Base-by-base conservation (phyloP, 2,113 vertebrate genomes). In the Ptyas mucosa region DNA sequence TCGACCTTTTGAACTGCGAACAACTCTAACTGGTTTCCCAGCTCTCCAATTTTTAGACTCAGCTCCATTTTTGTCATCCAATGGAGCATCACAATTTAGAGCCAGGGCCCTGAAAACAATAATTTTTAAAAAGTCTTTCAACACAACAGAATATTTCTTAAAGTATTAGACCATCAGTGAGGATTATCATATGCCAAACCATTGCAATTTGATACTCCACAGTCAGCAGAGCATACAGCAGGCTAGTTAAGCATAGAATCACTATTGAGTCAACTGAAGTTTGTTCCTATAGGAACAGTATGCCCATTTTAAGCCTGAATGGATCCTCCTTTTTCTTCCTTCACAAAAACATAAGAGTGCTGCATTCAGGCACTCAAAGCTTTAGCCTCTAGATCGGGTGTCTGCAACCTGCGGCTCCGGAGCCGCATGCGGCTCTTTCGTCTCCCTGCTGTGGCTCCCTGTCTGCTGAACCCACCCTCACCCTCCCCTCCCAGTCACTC, bases 21-120 rank as follows among this genome's bases (percentile, higher is more conserved):
- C 98, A 87, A 99, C 99, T 95, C 99, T 96, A 90, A 99, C 99
- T 15, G 99, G 99, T 94, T 99, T 99, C 93, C 99, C 99, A 87
- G 98, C 99, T 95, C 99, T 98, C 99, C 99, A 99, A 90, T 99
- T 99, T 96, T 98, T 99, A 90, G 99, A 99, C 95, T 99, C 99
- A 52, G 99, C 99, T 96, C 99, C 99, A 90, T 99, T 98, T 98
- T 99, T 99, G 96, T 99, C 99, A 96, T 99, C 99, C 97, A 99
- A 95, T 53, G 99, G 98, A 61, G 99, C 99, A 94, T 99, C 99
- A 91, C 99, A 99, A 97, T 99, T 99, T 97, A 99, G 98, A 91
- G 99, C 99, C 97, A 99, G 95, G n/a, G 99, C 99, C 97, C 99
- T 99, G 57, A 26, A 97, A 87, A 97, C 96, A 96, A 34, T 7